Evolutionary conservation across 2,797 vertebrate genomes (phyloP).

Genomic region (Synanceia verrucosa): DNA sequence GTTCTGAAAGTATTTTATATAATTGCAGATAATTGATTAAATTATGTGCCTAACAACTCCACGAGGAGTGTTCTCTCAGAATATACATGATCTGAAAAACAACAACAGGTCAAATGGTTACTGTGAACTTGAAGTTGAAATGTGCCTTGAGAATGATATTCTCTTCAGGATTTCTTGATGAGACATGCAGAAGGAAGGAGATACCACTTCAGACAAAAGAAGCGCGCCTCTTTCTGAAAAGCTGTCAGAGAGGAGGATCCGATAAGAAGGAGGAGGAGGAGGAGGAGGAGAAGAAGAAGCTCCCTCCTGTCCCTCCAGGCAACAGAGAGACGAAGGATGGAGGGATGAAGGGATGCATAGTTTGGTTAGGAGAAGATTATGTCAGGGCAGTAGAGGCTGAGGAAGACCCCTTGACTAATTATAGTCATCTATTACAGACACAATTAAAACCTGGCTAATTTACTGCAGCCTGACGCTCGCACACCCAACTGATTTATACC

Average conservation of each 20-base stretch:
- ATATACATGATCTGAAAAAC: not conserved
- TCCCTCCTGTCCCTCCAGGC: conserved; percentile 67
- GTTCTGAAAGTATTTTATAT: not conserved
- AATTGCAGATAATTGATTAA: not conserved
- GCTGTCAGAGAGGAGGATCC: conserved; percentile 49
- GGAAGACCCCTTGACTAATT: conserved; percentile 83
- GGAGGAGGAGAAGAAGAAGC: conserved; percentile 58
- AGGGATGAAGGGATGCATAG: conserved; percentile 58
- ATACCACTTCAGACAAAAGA: conserved; percentile 16
- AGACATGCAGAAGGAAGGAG: not conserved
- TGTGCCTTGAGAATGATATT: not conserved
- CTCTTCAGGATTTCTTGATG: conserved; percentile 11
- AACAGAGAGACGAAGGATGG: conserved; percentile 61
- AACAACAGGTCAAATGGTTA: not conserved
- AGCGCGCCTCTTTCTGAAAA: conserved; percentile 30
- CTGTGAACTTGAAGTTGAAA: not conserved
- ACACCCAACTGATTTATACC: conserved; percentile 82
- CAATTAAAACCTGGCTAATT: conserved; percentile 84
- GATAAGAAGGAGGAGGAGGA: conserved; percentile 33
- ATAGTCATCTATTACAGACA: conserved; percentile 82
- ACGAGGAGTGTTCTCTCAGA: not conserved
- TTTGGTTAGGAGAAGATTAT: conserved; percentile 77
- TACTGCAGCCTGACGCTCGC: conserved; percentile 73
- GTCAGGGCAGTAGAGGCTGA: conserved; percentile 72
- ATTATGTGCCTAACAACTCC: not conserved